Conservation (phyloP, 2,797 vertebrate genomes). For the Phaenicophaeus curvirostris region DNA sequence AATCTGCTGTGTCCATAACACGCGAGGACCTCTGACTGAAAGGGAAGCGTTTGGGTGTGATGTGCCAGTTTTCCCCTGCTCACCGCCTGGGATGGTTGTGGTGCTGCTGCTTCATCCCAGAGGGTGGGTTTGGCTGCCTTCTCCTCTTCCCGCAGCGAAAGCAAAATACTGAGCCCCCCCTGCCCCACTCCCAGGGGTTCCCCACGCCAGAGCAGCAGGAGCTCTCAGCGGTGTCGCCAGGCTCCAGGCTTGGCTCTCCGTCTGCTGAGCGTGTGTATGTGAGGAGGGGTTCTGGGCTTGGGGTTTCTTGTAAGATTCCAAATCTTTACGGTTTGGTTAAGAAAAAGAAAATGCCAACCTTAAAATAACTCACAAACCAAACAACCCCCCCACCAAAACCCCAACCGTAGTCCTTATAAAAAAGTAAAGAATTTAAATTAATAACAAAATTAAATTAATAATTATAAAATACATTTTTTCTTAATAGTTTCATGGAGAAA, state of each 20-base stretch:
- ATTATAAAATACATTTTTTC: not conserved
- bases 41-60: not conserved
- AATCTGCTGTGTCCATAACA: not conserved
- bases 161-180: not conserved
- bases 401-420: not conserved
- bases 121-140: accelerated
- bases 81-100: too few relatives aligned
- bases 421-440: not conserved
- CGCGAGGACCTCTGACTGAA: not conserved
- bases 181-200: not conserved
- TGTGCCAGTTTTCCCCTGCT: not conserved
- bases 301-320: not conserved
- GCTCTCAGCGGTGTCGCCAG: not conserved
- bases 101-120: too few relatives aligned
- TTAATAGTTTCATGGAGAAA: not conserved
- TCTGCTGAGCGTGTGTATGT: not conserved
- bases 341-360: not conserved
- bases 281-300: not conserved
- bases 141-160: not conserved
- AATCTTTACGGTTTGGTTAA: not conserved
- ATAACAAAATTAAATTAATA: not conserved
- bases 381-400: not conserved
- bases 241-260: not conserved
- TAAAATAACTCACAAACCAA: not conserved
- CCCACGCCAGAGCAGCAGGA: accelerated